Percentiles rank a stretch among this genome's conserved stretches.
phyloP scores from a whole-genome alignment of 2,888 invertebrate genomes.

The Caenorhabditis panamensis region DNA sequence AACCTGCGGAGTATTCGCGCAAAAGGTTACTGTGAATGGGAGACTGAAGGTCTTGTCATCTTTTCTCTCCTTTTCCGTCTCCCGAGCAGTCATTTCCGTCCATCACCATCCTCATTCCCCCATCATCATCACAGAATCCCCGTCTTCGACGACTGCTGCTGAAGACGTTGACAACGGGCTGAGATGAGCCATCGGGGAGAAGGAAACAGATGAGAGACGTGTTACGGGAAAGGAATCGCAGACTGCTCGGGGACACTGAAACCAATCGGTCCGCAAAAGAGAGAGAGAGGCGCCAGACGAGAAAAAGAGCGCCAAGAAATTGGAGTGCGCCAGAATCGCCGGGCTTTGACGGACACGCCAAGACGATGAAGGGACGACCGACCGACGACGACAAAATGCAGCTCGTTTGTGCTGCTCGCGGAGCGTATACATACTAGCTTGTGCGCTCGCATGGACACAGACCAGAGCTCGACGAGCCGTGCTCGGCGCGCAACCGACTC shows the following conservation, averaged over 20 bases:
- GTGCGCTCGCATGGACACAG: conserved; percentile 28
- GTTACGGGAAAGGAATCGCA: conserved; percentile 19
- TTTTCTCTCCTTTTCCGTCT: background rate
- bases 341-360: conserved; percentile 44
- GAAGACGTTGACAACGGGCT: conserved; percentile 40
- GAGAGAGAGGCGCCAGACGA: conserved; percentile 32
- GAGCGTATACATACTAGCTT: conserved; percentile 43
- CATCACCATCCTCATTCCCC: background rate
- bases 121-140: conserved; percentile 13
- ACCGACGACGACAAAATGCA: conserved; percentile 50
- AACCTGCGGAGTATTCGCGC: background rate
- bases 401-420: conserved; percentile 56
- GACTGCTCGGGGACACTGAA: conserved; percentile 31
- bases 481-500: conserved; percentile 30
- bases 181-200: conserved; percentile 52
- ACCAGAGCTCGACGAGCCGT: conserved; percentile 43
- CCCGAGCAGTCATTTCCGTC: background rate
- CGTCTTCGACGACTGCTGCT: background rate
- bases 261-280: conserved; percentile 48
- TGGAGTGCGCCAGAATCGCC: conserved; percentile 38
- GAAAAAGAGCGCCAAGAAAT: conserved; percentile 18
- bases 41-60: background rate
- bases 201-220: conserved; percentile 19
- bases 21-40: background rate
- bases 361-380: conserved; percentile 36